These are phyloP conservation scores for Stichopus horrens DNA, from an alignment of 53 echinoderm and acorn worm species.

Conservation along the genomic window DNA sequence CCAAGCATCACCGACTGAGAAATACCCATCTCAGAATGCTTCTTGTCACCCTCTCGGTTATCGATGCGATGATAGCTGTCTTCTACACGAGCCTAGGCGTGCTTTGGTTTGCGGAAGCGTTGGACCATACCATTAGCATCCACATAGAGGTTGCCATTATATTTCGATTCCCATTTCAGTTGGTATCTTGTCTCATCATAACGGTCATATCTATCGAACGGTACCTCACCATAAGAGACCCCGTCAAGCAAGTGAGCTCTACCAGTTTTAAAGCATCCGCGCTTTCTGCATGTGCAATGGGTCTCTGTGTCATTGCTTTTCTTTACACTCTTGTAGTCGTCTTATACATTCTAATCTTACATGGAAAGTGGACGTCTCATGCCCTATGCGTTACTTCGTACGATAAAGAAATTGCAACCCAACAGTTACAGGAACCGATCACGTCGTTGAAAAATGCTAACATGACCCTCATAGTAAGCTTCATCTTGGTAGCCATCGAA, in stretches of 20 bases:
- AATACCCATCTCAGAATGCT: background rate
- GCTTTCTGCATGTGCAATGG: background rate
- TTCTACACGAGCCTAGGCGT: background rate
- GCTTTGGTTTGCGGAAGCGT: background rate
- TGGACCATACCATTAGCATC: no score
- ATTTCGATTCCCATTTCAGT: conserved; percentile 1
- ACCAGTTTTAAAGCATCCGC: background rate
- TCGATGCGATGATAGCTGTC: background rate
- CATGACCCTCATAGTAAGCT: background rate
- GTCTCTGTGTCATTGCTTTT: background rate
- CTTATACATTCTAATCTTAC: background rate
- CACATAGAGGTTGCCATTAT: no score
- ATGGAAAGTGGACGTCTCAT: no score
- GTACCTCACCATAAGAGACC: background rate
- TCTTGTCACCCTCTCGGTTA: background rate
- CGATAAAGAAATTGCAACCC: background rate
- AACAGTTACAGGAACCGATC: background rate
- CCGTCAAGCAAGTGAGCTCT: background rate
- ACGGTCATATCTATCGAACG: background rate
- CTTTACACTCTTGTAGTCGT: background rate
- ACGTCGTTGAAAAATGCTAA: background rate
- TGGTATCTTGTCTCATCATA: background rate
- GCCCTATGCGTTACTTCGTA: background rate
- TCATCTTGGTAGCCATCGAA: background rate
- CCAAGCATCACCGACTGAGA: background rate